These are phyloP conservation scores for Paragorgia papillata DNA, from an alignment of 92 coral and sea anemone species.

Conservation along the genomic window DNA sequence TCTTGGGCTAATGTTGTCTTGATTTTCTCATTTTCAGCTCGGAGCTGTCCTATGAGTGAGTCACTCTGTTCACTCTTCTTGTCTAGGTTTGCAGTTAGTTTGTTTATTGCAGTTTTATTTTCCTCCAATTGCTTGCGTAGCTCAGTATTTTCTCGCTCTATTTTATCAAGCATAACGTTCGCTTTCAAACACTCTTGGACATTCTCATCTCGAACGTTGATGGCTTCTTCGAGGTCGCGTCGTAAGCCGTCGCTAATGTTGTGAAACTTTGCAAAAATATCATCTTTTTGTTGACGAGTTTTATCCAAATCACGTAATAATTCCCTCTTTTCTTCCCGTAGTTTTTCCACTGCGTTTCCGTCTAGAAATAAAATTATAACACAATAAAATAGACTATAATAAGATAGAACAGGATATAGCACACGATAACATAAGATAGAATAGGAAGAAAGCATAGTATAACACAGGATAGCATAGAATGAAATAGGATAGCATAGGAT, in stretches of 20 bases:
- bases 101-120: slow-evolving; percentile 72
- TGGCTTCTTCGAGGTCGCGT: slow-evolving; percentile 79
- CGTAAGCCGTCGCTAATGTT: slow-evolving; percentile 94
- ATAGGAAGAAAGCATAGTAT: too few species aligned
- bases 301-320: slow-evolving; percentile 57
- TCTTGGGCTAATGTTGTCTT: slow-evolving; percentile 21
- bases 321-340: slow-evolving; percentile 74
- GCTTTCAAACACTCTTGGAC: slow-evolving; percentile 20
- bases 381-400: too few species aligned
- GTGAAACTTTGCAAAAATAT: slow-evolving; percentile 72
- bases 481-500: too few species aligned
- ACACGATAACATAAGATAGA: too few species aligned
- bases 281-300: slow-evolving; percentile 58
- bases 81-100: slow-evolving; percentile 44
- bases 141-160: slow-evolving; percentile 63
- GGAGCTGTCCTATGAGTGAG: slow-evolving; percentile 9
- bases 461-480: too few species aligned
- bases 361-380: too few species aligned
- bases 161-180: slow-evolving; percentile 51
- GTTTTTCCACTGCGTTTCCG: slow-evolving; percentile 65
- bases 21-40: slow-evolving; percentile 26
- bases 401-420: too few species aligned
- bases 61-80: neutral
- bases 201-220: slow-evolving; percentile 67
- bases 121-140: slow-evolving; percentile 65